Evolutionary conservation across 2,797 vertebrate species (phyloP), one percentile per base, ranked within the genome.

Genomic region (Smutsia gigantea): DNA sequence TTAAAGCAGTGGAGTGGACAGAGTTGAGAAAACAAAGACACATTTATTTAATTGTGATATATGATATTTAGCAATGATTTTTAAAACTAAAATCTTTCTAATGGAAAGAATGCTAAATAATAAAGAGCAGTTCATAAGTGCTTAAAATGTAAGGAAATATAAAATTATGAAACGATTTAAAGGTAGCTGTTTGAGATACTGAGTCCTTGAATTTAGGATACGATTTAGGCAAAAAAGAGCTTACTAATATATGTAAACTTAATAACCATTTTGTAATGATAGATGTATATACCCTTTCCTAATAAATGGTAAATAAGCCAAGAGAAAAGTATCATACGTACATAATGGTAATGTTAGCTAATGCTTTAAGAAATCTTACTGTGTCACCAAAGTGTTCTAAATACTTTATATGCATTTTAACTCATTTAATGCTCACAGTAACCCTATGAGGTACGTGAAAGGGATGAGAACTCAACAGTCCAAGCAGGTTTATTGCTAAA

Each of bases 41-140:
- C 92, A 12, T 4, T 79, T 78, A 59, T 93, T 93, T 92, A 95
- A 96, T 72, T 85, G 29, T 74, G 39, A 90, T 90, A 88, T 46
- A 57, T 66, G 7, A 55, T 88, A 53, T 68, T 85, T 88, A 49
- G 63, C 25, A 71, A 57, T 64, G 34, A 15, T 49, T 31, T 15
- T 39, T 51, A 57, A 59, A 77, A 82, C 17, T 39, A 57, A 46
- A 39, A 7, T 93, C 18, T 61, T 59, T 18, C 59, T 79, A 37
- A 74, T 31, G 29, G 42, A 96, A 89, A 64, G 11, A 94, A 75
- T 57, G 51, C 8, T 59, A 37, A 49, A 42, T 49, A 34, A 66
- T 59, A 72, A 81, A 79, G 3, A 74, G 2, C 6, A 81, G 17
- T 55, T 64, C 5, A 7, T 13, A 59, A 69, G 2, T n/a, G 15